Conservation (phyloP, 2,113 vertebrate species). For the Calidris pugnax region DNA sequence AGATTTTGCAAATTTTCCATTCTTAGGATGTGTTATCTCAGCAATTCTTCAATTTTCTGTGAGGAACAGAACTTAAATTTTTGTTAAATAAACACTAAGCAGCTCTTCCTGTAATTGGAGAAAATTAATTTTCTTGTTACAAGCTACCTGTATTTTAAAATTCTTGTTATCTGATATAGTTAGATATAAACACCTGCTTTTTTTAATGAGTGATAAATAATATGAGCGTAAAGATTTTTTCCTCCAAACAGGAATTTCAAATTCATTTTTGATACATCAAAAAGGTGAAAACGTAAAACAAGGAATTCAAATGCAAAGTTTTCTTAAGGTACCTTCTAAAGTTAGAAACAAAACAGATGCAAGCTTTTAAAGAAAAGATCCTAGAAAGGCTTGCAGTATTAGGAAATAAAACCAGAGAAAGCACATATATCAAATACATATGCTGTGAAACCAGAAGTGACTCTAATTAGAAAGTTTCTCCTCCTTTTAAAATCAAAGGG, state of each 20-base stretch:
- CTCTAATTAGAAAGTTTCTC: conserved; percentile 19
- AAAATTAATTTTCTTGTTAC: neutral
- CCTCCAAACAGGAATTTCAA: neutral
- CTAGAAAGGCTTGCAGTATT: neutral
- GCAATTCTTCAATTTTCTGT: neutral
- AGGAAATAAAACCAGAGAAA: neutral
- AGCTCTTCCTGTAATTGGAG: neutral
- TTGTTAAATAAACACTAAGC: neutral
- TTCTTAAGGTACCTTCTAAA: neutral
- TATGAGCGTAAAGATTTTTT: neutral
- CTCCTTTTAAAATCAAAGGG: neutral
- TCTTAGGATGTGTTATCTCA: neutral
- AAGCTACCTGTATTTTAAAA: neutral
- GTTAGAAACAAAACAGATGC: neutral
- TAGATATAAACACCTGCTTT: neutral
- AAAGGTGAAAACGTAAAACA: neutral
- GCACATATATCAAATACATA: neutral
- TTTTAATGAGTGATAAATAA: neutral
- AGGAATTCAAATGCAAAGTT: neutral
- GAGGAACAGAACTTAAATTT: neutral
- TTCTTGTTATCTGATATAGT: neutral
- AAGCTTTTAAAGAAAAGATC: neutral
- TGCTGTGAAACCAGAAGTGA: neutral
- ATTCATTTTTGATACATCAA: neutral
- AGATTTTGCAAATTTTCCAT: neutral